These are phyloP conservation scores for Tyrophagus putrescentiae DNA, from an alignment of 1,140 invertebrate genomes.

Conservation along the genomic window DNA sequence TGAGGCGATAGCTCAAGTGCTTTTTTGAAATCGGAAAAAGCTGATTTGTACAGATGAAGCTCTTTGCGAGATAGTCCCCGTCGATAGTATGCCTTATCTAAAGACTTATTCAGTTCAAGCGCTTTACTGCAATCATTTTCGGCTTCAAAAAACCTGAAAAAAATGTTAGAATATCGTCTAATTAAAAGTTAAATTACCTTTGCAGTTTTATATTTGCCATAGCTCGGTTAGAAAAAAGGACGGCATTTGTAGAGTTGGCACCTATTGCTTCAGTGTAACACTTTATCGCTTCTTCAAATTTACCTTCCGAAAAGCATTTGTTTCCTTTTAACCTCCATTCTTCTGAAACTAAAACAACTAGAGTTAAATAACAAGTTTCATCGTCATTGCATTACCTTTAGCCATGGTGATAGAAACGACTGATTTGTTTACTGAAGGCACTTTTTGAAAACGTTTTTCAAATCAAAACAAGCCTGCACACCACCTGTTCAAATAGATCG, in stretches of 20 bases:
- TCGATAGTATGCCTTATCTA: constrained; percentile 62
- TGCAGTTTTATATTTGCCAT: constrained; percentile 68
- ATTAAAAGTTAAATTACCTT: constrained; percentile 44
- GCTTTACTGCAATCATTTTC: constrained; percentile 58
- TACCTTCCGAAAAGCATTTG: constrained; percentile 53
- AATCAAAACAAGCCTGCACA: neutral
- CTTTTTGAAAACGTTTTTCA: too few species aligned
- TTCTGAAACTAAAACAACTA: neutral
- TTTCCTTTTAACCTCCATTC: constrained; percentile 49
- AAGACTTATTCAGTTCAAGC: constrained; percentile 51
- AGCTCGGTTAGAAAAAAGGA: constrained; percentile 71
- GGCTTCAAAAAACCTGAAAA: constrained; percentile 32
- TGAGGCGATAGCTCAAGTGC: constrained; percentile 53
- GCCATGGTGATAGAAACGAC: neutral
- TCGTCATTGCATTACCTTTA: neutral
- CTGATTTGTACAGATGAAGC: constrained; percentile 45
- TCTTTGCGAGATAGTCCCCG: constrained; percentile 50
- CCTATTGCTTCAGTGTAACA: constrained; percentile 63
- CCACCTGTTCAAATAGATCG: neutral
- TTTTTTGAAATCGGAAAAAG: constrained; percentile 48
- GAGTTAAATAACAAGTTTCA: neutral
- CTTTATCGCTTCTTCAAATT: constrained; percentile 60
- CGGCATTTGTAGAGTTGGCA: constrained; percentile 55
- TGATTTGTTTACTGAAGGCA: neutral
- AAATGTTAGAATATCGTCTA: neutral